A percentile compares a stretch with the other conserved stretches of the same genome.
Evolutionary conservation across 2,797 vertebrate genomes (phyloP).

Genomic region (Thamnophis elegans): DNA sequence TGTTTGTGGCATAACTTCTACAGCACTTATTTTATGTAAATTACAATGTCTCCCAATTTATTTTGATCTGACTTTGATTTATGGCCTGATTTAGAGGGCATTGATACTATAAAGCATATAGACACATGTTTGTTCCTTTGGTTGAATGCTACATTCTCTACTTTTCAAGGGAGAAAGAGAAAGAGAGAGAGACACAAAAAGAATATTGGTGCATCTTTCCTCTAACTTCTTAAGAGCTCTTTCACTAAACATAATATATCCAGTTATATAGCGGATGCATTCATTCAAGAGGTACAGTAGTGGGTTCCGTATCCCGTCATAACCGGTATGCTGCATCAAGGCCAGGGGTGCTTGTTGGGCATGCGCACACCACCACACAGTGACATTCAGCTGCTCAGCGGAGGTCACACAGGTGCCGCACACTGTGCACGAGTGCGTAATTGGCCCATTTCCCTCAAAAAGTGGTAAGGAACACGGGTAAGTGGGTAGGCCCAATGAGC

Average conservation of each 20-base stretch:
- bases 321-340: no score
- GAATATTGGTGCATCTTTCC: not conserved
- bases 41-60: not conserved
- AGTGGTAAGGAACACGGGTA: no score
- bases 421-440: no score
- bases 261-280: not conserved
- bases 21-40: not conserved
- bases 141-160: not conserved
- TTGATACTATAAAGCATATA: not conserved
- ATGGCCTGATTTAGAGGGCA: not conserved
- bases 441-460: no score
- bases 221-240: not conserved
- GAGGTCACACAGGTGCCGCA: no score
- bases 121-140: not conserved
- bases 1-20: not conserved
- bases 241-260: not conserved
- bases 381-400: no score
- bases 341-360: no score
- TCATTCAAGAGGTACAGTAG: no score
- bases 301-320: no score
- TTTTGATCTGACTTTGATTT: not conserved
- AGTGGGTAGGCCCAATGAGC: no score
- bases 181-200: not conserved
- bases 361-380: no score
- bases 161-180: not conserved